Evolutionary conservation across 2,797 vertebrate species (phyloP).

Genomic region (Chiloscyllium punctatum): DNA sequence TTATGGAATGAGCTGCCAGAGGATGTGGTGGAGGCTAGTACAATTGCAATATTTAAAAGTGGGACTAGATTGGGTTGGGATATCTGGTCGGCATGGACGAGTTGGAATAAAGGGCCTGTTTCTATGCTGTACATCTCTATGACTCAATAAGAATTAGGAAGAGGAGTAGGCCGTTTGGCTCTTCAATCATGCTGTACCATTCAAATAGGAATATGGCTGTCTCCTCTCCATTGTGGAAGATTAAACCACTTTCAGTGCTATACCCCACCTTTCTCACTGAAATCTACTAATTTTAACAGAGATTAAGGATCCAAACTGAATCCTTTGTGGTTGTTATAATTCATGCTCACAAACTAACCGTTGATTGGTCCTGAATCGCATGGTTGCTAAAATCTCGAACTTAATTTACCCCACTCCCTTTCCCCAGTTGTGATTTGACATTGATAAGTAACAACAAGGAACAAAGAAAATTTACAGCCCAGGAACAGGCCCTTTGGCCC

Average conservation of each 20-base stretch:
- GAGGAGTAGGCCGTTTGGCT: too few relatives aligned
- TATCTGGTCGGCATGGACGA: too few relatives aligned
- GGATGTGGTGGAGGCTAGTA: too few relatives aligned
- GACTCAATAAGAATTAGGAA: too few relatives aligned
- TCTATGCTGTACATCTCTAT: too few relatives aligned
- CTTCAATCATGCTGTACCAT: too few relatives aligned
- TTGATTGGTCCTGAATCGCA: background rate
- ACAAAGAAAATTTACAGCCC: too few relatives aligned
- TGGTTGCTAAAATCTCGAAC: background rate
- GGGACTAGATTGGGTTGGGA: too few relatives aligned
- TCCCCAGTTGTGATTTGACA: background rate
- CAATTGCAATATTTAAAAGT: too few relatives aligned
- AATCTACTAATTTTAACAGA: background rate
- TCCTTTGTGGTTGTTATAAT: background rate
- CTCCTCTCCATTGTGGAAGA: background rate
- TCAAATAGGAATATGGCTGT: background rate
- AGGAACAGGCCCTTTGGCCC: too few relatives aligned
- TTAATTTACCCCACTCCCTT: background rate
- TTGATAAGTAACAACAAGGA: background rate
- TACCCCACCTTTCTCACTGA: background rate
- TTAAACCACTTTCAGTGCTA: background rate
- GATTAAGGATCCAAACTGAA: background rate
- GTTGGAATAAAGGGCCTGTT: too few relatives aligned
- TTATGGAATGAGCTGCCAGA: too few relatives aligned
- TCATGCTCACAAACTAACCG: background rate